Conservation (phyloP, 2,113 vertebrate genomes). For the Emydura subglobosa region DNA sequence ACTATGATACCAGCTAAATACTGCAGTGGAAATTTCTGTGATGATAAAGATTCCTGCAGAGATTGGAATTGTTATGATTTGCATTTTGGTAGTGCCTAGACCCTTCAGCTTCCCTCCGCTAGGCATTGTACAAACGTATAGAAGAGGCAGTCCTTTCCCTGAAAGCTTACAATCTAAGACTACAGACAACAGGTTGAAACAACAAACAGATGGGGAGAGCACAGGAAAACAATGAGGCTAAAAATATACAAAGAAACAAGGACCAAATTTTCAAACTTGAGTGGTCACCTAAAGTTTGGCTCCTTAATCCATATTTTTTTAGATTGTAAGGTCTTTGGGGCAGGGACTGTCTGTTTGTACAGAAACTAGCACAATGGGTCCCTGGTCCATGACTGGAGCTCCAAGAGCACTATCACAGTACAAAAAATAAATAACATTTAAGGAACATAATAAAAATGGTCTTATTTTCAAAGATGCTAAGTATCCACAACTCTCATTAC, state of each 20-base stretch:
- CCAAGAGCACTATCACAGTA: background rate
- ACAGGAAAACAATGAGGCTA: background rate
- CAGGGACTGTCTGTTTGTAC: background rate
- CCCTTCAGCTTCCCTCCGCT: background rate
- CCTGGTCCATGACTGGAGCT: background rate
- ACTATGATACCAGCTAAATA: background rate
- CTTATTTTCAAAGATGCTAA: slow-evolving; percentile 15
- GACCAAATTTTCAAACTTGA: background rate
- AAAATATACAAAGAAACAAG: background rate
- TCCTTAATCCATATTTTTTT: background rate
- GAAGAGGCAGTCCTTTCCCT: background rate
- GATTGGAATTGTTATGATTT: background rate
- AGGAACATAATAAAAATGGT: background rate
- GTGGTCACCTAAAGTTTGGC: background rate
- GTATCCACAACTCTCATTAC: background rate
- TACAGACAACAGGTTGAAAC: background rate
- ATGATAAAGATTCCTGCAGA: background rate
- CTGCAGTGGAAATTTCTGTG: background rate
- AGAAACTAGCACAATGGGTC: background rate
- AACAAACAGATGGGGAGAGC: background rate
- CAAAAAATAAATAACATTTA: background rate
- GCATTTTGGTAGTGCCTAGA: background rate
- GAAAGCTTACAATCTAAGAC: background rate
- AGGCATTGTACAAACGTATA: background rate
- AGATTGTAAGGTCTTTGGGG: background rate